These are phyloP conservation scores for Conus canariensis DNA, from an alignment of 2,888 invertebrate species.

Conservation along the genomic window DNA sequence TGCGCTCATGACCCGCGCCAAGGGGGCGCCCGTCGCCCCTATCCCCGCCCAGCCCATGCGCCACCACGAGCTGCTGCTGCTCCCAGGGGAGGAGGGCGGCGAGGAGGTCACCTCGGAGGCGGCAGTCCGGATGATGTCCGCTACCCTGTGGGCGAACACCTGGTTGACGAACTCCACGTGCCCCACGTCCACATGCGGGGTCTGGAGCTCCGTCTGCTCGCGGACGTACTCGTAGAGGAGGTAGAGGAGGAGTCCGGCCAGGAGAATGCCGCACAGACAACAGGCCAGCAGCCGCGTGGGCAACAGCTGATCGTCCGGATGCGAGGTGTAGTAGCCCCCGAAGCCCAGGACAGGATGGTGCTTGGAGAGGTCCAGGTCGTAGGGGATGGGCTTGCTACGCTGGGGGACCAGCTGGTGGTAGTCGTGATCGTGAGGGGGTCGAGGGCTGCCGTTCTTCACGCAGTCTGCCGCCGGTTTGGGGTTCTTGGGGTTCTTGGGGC, in stretches of 20 bases:
- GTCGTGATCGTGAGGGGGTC: neutral
- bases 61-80: neutral
- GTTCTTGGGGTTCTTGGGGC: neutral
- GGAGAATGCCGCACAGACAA: conserved; percentile 30
- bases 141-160: conserved; percentile 37
- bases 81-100: neutral
- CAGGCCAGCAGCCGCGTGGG: conserved; percentile 17
- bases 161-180: conserved; percentile 41
- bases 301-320: conserved; percentile 13
- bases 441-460: conserved; percentile 8
- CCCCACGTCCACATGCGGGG: conserved; percentile 38
- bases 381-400: neutral
- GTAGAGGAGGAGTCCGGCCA: conserved; percentile 34
- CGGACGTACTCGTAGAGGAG: conserved; percentile 39
- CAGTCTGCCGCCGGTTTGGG: neutral
- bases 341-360: conserved; percentile 23
- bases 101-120: neutral
- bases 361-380: neutral
- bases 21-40: neutral
- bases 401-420: conserved; percentile 4
- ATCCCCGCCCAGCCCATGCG: neutral
- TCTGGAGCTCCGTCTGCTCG: conserved; percentile 27
- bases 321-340: neutral
- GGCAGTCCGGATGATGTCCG: conserved; percentile 27
- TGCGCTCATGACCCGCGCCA: neutral